Evolutionary conservation across 2,888 invertebrate genomes (phyloP), one percentile per base, ranked within the genome.

Genomic region (Cryptosula pallasiana): DNA sequence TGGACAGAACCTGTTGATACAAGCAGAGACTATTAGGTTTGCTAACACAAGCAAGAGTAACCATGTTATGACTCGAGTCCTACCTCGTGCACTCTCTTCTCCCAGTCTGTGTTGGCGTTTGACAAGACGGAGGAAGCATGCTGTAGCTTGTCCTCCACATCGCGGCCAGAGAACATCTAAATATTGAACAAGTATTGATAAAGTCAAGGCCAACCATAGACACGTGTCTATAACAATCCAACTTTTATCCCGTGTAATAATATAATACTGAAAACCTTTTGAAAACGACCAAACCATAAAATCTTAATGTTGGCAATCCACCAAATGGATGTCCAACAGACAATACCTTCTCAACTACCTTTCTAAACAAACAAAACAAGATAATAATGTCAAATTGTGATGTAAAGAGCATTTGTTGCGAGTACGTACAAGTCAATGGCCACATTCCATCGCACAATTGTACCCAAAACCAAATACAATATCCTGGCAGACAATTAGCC

Each of bases 81-180:
- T 83, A 95, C 93, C 76, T 92, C 91, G 73, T 96, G 95, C n/a
- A 92, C 90, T 73, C 97, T 87, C 84, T 93, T 94, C 86, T 94
- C 95, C 97, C 98, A 98, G 82, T 95, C 94, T 78, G 91, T 91
- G 78, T 88, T 90, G 58, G 91, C 87, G 86, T 96, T 93, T 1
- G 91, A 90, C 72, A 97, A 88, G 55, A 89, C 88, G 1, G 90
- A 90, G 78, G 90, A 89, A 71, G 93, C 89, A 78, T 89, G 89
- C 45, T 90, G 89, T 83, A 94, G 89, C 73, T 91, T 88, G 76
- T 94, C 94, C 78, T 91, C 91, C 69, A 96, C 87, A 76, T 96
- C 95, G 75, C 91, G 88, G 16, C 89, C 88, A 32, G 93, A 91
- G 86, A 92, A 95, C 77, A 96, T 87, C 86, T 86, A 78, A 3